A percentile compares a stretch with the other conserved stretches of the same genome.
phyloP scores from a whole-genome alignment of 2,113 vertebrate genomes.

The Myanophis thanlyinensis region DNA sequence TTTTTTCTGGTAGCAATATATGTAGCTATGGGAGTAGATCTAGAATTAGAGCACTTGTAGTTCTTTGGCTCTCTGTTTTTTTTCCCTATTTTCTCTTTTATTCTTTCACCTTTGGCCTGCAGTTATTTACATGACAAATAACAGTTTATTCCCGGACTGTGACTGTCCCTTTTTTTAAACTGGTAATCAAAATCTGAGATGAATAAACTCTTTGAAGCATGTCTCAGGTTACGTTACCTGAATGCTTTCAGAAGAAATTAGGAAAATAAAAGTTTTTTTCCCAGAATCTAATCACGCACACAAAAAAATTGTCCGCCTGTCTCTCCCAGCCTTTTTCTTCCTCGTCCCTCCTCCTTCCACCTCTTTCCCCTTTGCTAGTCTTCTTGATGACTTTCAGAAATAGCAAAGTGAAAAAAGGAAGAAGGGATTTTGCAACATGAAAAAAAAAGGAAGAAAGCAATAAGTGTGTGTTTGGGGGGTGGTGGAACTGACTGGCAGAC shows the following conservation, averaged over 20 bases:
- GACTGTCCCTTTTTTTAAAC: constrained; percentile 15
- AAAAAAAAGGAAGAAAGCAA: not conserved
- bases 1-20: constrained; percentile 49
- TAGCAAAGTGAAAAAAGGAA: not conserved
- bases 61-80: constrained; percentile 28
- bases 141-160: not conserved
- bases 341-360: not conserved
- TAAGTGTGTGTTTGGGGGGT: not conserved
- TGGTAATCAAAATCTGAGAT: not conserved
- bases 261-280: not conserved
- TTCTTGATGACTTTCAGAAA: not conserved
- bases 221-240: not conserved
- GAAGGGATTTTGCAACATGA: not conserved
- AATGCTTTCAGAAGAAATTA: not conserved
- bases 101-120: constrained; percentile 26
- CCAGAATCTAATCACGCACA: not conserved
- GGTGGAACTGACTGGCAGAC: not conserved
- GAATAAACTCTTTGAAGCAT: not conserved
- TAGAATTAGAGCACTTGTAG: constrained; percentile 67
- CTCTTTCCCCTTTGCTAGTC: not conserved
- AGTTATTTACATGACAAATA: constrained; percentile 37
- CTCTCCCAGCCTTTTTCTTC: not conserved
- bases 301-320: not conserved
- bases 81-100: constrained; percentile 8
- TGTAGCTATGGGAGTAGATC: constrained; percentile 62